A percentile compares a stretch with the other conserved stretches of the same genome.
Conservation (phyloP, 2,113 vertebrate genomes). For the Peucedramus taeniatus region DNA sequence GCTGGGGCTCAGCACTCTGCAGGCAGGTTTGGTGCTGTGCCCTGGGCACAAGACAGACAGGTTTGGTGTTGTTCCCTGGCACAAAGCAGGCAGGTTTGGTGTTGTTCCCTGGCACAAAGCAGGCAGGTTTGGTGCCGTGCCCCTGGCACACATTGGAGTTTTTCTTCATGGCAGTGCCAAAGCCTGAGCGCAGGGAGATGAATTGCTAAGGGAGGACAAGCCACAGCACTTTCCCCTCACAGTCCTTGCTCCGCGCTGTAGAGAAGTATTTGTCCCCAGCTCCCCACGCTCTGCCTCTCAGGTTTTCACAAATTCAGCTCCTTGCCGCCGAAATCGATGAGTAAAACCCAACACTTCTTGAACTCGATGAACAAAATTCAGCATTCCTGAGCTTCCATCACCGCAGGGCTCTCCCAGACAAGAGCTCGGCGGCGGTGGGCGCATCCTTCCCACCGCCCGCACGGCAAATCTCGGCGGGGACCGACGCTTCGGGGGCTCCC, state of each 20-base stretch:
- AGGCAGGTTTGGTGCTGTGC: background rate
- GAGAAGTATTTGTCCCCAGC: rapidly evolving
- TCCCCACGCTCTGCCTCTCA: rapidly evolving
- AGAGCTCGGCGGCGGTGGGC: no score
- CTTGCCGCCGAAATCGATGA: rapidly evolving
- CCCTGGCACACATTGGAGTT: background rate
- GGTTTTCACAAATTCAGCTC: background rate
- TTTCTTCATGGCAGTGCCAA: background rate
- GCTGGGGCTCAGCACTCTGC: background rate
- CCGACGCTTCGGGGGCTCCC: background rate
- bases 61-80: background rate
- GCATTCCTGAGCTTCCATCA: background rate
- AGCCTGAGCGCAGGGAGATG: background rate
- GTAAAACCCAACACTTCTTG: background rate
- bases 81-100: background rate
- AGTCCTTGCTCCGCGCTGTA: background rate
- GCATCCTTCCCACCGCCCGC: background rate
- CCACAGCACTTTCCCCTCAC: background rate
- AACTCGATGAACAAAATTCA: background rate
- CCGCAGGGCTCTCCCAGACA: background rate
- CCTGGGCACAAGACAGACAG: background rate
- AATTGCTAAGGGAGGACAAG: background rate
- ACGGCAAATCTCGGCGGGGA: rapidly evolving
- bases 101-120: background rate
- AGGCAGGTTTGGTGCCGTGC: background rate